A percentile compares a stretch with the other conserved stretches of the same genome.
Conservation (phyloP, 2,113 vertebrate genomes). For the Psittacara wagleri region DNA sequence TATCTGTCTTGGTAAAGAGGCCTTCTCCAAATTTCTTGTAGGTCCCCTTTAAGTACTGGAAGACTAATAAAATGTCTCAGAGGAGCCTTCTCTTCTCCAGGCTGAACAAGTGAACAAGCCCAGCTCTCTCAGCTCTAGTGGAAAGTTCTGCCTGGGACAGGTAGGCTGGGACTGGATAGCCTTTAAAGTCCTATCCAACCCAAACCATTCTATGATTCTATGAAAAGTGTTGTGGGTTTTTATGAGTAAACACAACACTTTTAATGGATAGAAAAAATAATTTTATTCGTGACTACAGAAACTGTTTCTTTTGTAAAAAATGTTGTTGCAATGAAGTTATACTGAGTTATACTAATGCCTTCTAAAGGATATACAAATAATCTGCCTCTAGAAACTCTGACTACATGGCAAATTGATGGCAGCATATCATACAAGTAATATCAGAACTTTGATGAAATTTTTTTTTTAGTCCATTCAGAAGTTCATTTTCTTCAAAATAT, state of each 20-base stretch:
- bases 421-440: neutral
- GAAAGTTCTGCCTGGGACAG: neutral
- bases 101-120: neutral
- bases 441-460: neutral
- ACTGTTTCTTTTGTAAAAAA: neutral
- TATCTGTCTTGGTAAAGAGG: neutral
- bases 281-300: neutral
- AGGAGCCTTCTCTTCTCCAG: neutral
- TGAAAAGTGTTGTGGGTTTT: neutral
- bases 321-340: neutral
- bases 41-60: neutral
- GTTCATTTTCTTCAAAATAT: slow-evolving; percentile 26
- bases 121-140: neutral
- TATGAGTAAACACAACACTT: neutral
- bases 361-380: neutral
- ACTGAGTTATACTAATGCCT: neutral
- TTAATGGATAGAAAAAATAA: neutral
- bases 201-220: neutral
- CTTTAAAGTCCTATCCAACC: neutral
- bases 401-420: neutral
- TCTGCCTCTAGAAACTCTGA: neutral
- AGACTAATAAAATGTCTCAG: neutral
- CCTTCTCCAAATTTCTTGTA: neutral
- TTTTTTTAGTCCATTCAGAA: neutral
- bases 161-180: neutral